These are phyloP conservation scores for Symphodus melops DNA, from an alignment of 2,113 vertebrate species.

Conservation along the genomic window DNA sequence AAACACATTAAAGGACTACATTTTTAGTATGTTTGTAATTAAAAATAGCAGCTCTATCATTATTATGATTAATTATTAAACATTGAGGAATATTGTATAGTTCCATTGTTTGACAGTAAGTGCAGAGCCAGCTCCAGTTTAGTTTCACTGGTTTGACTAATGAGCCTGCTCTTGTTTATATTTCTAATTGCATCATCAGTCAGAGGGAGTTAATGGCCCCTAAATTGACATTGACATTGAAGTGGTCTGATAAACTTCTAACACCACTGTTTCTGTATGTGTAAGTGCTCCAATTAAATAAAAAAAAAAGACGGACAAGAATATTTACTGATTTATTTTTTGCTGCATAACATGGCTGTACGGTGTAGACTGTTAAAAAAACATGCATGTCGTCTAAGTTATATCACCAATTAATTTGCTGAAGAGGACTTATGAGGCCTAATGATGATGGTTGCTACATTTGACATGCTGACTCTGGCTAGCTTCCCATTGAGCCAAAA, in stretches of 20 bases:
- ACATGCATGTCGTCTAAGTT: no score
- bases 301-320: conserved; percentile 1
- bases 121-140: conserved; percentile 47
- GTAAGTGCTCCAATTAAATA: conserved; percentile 23
- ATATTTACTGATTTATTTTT: background rate
- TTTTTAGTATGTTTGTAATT: conserved; percentile 16
- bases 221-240: conserved; percentile 61
- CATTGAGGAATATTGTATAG: background rate
- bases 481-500: no score
- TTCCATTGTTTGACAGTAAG: conserved; percentile 31
- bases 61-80: conserved; percentile 26
- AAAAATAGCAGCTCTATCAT: conserved; percentile 1
- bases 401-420: no score
- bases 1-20: conserved; percentile 8
- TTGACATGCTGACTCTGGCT: no score
- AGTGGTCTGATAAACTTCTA: conserved; percentile 55
- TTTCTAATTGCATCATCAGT: conserved; percentile 74
- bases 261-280: conserved; percentile 22
- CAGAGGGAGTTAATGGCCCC: conserved; percentile 64
- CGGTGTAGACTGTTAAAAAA: no score
- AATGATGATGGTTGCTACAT: no score
- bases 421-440: no score
- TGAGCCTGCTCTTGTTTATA: conserved; percentile 69
- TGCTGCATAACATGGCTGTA: background rate
- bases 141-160: conserved; percentile 66